Conservation (phyloP, 2,888 invertebrate species). For the Chorisops tibialis region DNA sequence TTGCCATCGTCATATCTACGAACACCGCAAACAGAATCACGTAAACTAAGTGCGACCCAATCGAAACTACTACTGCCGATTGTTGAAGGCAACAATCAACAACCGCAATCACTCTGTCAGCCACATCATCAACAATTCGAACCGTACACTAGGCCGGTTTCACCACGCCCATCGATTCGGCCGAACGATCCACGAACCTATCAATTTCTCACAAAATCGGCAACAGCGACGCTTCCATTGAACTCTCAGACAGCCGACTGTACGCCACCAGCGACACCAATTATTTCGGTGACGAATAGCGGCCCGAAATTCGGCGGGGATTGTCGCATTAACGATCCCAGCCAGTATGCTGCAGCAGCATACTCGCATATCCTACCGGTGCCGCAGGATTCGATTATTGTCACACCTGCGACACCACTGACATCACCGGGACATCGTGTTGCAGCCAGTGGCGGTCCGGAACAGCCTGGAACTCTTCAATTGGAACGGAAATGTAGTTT, state of each 20-base stretch:
- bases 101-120: slow-evolving; percentile 33
- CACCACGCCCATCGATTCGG: slow-evolving; percentile 28
- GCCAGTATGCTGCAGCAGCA: not conserved
- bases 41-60: slow-evolving; percentile 51
- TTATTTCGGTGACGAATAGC: not conserved
- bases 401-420: slow-evolving; percentile 52
- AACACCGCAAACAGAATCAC: slow-evolving; percentile 46
- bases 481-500: slow-evolving; percentile 52
- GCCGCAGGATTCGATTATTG: slow-evolving; percentile 49
- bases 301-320: slow-evolving; percentile 1
- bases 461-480: slow-evolving; percentile 38
- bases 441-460: slow-evolving; percentile 37
- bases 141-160: slow-evolving; percentile 29
- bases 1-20: slow-evolving; percentile 54
- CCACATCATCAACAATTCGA: slow-evolving; percentile 39
- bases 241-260: slow-evolving; percentile 49
- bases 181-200: slow-evolving; percentile 45
- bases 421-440: slow-evolving; percentile 51
- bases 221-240: slow-evolving; percentile 50
- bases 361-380: slow-evolving; percentile 23
- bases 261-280: slow-evolving; percentile 47
- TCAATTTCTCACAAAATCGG: slow-evolving; percentile 48
- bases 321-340: slow-evolving; percentile 2
- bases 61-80: slow-evolving; percentile 52
- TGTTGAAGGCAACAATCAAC: slow-evolving; percentile 45